Conservation (phyloP, 2,797 vertebrate genomes). For the Pseudochirops corinnae region DNA sequence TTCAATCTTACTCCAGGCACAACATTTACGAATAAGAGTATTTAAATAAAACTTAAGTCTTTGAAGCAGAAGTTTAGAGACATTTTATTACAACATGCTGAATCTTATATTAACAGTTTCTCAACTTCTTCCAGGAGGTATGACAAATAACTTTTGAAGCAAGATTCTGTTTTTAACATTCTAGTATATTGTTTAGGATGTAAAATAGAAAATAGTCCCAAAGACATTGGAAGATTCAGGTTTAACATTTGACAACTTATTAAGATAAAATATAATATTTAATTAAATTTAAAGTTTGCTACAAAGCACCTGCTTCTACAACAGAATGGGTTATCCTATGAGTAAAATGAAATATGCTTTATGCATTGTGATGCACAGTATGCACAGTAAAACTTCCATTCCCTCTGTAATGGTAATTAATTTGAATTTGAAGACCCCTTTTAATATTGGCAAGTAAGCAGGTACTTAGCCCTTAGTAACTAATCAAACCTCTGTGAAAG, state of each 20-base stretch:
- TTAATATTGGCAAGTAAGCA: no score
- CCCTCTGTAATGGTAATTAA: no score
- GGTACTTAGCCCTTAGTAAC: no score
- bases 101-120: neutral
- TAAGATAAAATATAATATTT: neutral
- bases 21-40: neutral
- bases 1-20: neutral
- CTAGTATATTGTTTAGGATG: neutral
- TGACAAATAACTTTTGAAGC: neutral
- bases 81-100: neutral
- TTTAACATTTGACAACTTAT: neutral
- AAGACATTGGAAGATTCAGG: neutral
- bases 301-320: neutral
- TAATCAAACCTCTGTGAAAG: no score
- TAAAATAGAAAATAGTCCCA: neutral
- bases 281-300: neutral
- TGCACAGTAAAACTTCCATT: neutral
- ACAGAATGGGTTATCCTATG: neutral
- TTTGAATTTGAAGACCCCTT: no score
- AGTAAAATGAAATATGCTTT: neutral
- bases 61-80: neutral
- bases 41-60: neutral
- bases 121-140: neutral
- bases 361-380: neutral
- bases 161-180: neutral